Percentiles rank a stretch among this genome's conserved stretches.
phyloP scores from a whole-genome alignment of 2,797 vertebrate species.

The Hozukius guyotensis region DNA sequence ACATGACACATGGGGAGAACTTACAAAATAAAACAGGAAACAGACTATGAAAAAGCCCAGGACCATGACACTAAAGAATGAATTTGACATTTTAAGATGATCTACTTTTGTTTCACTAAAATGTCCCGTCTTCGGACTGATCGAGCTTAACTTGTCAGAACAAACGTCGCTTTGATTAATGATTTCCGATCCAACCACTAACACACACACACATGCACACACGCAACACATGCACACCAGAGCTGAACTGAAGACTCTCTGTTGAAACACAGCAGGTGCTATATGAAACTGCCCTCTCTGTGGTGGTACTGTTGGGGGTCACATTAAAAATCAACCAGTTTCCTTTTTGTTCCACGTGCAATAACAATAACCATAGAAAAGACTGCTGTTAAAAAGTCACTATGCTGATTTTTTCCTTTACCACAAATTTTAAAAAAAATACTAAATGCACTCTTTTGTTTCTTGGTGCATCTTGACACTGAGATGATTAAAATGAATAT shows the following conservation, averaged over 20 bases:
- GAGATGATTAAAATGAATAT: not conserved
- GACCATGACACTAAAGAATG: not conserved
- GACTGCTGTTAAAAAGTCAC: not conserved
- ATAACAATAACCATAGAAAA: not conserved
- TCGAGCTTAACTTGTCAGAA: constrained; percentile 1
- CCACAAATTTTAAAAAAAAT: not conserved
- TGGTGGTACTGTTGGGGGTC: not conserved
- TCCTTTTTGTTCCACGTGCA: not conserved
- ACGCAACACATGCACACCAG: not conserved
- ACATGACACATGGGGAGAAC: too few relatives aligned
- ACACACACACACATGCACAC: not conserved
- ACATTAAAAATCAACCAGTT: not conserved
- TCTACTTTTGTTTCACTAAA: not conserved
- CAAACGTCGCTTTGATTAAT: constrained; percentile 13
- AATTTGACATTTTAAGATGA: not conserved
- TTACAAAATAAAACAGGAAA: too few relatives aligned
- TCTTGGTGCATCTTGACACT: not conserved
- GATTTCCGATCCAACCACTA: not conserved
- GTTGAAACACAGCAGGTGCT: constrained; percentile 36
- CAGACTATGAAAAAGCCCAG: too few relatives aligned
- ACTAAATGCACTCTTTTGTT: not conserved
- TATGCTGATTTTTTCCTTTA: not conserved
- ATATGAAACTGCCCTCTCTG: not conserved
- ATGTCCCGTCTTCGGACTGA: not conserved
- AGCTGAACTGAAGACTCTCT: constrained; percentile 42